These are phyloP conservation scores for Rhopalosiphum maidis DNA, from an alignment of 1,140 invertebrate species.

Conservation along the genomic window DNA sequence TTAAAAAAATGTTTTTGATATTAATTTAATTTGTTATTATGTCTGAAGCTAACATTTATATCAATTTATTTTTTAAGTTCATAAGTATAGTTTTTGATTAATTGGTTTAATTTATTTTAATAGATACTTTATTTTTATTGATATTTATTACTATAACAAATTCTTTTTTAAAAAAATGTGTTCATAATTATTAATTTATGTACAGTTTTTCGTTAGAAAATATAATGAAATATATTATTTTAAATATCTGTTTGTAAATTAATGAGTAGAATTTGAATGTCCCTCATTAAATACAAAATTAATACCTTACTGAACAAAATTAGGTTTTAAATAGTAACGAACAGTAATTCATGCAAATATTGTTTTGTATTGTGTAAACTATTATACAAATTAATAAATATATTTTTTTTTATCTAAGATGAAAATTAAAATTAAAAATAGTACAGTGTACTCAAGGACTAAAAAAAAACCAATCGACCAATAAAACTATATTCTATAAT, in stretches of 20 bases:
- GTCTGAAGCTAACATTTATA: not conserved
- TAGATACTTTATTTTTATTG: too few relatives aligned
- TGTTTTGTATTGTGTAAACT: not conserved
- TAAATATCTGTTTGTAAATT: not conserved
- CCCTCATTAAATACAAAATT: not conserved
- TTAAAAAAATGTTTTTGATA: too few relatives aligned
- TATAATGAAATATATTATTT: too few relatives aligned
- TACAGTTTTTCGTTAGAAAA: not conserved
- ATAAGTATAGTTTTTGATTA: not conserved
- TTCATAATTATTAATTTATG: not conserved
- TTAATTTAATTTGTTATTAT: too few relatives aligned
- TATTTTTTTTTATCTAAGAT: not conserved
- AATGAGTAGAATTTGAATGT: not conserved
- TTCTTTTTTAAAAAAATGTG: not conserved
- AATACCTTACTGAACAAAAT: not conserved
- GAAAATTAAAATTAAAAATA: not conserved
- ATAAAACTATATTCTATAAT: not conserved
- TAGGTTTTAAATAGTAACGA: not conserved
- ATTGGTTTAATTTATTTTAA: not conserved
- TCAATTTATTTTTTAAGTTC: not conserved
- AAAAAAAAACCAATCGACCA: not conserved
- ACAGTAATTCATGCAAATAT: not conserved
- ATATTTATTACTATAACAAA: too few relatives aligned
- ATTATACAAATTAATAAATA: not conserved
- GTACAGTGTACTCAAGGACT: conserved; percentile 26